Conservation (phyloP, 2,797 vertebrate species). For the Trematomus bernacchii region DNA sequence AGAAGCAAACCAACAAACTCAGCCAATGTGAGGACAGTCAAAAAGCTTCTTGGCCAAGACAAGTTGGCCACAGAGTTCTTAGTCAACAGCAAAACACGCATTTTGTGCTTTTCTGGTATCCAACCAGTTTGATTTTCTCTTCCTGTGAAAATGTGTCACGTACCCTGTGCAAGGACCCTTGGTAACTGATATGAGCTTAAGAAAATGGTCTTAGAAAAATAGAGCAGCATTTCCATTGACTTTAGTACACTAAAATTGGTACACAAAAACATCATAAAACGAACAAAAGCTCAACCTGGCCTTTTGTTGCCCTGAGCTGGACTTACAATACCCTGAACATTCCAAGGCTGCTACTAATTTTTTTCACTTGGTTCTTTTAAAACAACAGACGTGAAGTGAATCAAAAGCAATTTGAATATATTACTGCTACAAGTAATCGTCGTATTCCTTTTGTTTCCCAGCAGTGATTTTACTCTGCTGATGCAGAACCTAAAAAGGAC, state of each 20-base stretch:
- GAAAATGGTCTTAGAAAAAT: background rate
- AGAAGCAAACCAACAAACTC: conserved; percentile 26
- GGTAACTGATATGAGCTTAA: background rate
- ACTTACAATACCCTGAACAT: conserved; percentile 36
- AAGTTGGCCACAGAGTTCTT: conserved; percentile 8
- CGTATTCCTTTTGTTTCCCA: conserved; percentile 43
- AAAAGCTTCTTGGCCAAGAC: conserved; percentile 29
- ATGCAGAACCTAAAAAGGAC: conserved; percentile 53
- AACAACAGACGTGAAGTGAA: conserved; percentile 60
- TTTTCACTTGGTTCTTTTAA: conserved; percentile 19
- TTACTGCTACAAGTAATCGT: conserved; percentile 35
- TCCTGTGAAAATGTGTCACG: conserved; percentile 12
- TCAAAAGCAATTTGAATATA: conserved; percentile 48
- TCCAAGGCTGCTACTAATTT: conserved; percentile 45
- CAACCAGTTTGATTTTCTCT: conserved; percentile 30
- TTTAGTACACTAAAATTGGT: background rate
- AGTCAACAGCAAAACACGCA: conserved; percentile 32
- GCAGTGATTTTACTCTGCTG: conserved; percentile 36
- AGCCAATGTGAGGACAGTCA: conserved; percentile 41
- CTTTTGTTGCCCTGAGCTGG: conserved; percentile 44
- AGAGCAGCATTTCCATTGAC: background rate
- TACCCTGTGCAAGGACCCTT: background rate
- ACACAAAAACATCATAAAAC: conserved; percentile 12
- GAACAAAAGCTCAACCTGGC: conserved; percentile 38
- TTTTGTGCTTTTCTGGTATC: conserved; percentile 23